Base-by-base conservation (phyloP, 23 tunicate genomes). In the Halocynthia roretzi region DNA sequence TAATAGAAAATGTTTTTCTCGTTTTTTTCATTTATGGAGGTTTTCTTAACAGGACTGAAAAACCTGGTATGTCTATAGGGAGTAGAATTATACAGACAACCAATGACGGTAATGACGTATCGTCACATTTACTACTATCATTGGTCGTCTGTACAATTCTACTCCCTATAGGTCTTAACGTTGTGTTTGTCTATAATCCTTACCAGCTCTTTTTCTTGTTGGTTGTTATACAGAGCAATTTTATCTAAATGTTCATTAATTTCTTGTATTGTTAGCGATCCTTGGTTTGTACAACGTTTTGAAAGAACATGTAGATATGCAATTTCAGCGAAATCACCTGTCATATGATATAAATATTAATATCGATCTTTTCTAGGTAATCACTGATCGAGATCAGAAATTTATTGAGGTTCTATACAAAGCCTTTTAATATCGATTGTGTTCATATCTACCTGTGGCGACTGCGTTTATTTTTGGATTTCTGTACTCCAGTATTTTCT, bases 321-420 rank as follows among this genome's bases (percentile, higher is more conserved):
- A 11, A 81, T 68, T 66, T 91, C 97, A 20, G 97, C 90, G 71
- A 91, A 91, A 57, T 91, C 90, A 71, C 96, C 96, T 87, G 69
- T 8, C 70, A 62, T 5, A 60, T 31, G 44, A 31, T 31, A 31
- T 31, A 31, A 1, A 31, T 31, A 1, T 31, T 31, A 31, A 31
- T 31, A 31, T 31, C 44, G 4, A 31, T 31, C 44, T 31, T 31
- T 1, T 31, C 44, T 31, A 31, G 44, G 44, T 0, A 0, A 31
- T 31, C 44, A 31, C 44, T 31, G 44, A 4, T 31, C 2, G 1
- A 31, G 44, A 31, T 31, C 44, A 31, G 44, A 31, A 4, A 31
- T 31, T 31, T 31, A 31, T 31, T n/a, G n/a, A n/a, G n/a, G n/a
- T n/a, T n/a, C n/a, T n/a, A n/a, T n/a, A n/a, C n/a, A n/a, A n/a